Base-by-base conservation (phyloP, 2,888 invertebrate genomes). In the Rutpela maculata region DNA sequence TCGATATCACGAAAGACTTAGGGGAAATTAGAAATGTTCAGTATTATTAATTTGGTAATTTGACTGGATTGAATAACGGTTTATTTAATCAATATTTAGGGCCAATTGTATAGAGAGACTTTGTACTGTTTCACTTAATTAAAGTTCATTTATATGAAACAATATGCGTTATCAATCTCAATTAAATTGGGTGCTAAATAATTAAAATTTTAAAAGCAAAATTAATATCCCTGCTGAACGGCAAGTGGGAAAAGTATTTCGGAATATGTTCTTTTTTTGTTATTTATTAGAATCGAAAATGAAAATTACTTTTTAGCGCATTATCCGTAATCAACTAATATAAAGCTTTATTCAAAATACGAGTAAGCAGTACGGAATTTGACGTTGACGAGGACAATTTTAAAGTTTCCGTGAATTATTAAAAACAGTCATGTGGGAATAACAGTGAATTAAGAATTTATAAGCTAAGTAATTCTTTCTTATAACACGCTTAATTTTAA, bases 101-200 rank as follows among this genome's bases (percentile, higher is more conserved):
- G 43, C 38, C 65, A 38, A 65, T 65, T 17, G 65, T 12, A 6
- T 65, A 43, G 17, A 43, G 7, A 17, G 17, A 65, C 35, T 63
- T 63, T 63, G 65, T 43, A 65, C 62, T 43, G 43, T 65, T 65
- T 43, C 65, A 43, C 65, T 65, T 65, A 65, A 65, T 65, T 65
- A 65, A 19, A 43, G 12, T 38, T 38, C 18, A 43, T 65, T 65
- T 12, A 7, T 43, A 12, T 65, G 43, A 65, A 65, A 19, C 43
- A 31, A 62, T 62, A 62, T 59, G 10, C 19, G 22, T 35, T 62
- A 35, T 62, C 35, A 62, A 62, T 62, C 17, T 62, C 26, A 31
- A 62, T 62, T 35, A 59, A 59, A 59, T 22, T 22, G 59, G 18
- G 11, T 22, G 22, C 22, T 59, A 22, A 22, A 59, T 19, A 59